Percentiles rank a stretch among this genome's conserved stretches.
These are phyloP conservation scores for Mesorhabditis belari DNA, from an alignment of 2,888 invertebrate genomes.

Conservation along the genomic window DNA sequence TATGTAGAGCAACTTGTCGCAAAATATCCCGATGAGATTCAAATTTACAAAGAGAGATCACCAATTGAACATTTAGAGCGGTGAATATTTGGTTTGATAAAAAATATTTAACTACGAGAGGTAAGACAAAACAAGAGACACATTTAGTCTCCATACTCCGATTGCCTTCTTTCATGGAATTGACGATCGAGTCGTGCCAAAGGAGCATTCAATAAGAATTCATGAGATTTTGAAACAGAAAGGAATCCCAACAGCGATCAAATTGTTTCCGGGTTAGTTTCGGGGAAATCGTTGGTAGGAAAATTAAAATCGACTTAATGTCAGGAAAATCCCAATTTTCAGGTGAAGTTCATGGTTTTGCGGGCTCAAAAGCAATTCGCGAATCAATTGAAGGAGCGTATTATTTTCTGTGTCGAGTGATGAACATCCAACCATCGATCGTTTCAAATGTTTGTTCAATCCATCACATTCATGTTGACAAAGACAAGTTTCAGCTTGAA, in stretches of 20 bases:
- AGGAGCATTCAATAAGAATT: conserved; percentile 55
- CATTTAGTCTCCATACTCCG: conserved; percentile 52
- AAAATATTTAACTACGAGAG: neutral
- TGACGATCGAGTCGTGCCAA: conserved; percentile 55
- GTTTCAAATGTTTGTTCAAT: no score
- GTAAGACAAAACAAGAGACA: no score
- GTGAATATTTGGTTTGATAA: neutral
- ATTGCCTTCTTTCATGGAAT: conserved; percentile 55
- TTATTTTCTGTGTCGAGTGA: conserved; percentile 51
- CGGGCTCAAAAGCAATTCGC: conserved; percentile 54
- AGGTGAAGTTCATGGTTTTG: conserved; percentile 58
- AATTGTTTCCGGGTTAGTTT: conserved; percentile 54
- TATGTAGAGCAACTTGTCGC: conserved; percentile 54
- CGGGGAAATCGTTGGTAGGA: neutral
- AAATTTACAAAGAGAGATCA: conserved; percentile 43
- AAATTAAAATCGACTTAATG: no score
- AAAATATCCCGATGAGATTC: conserved; percentile 28
- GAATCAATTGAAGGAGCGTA: conserved; percentile 55
- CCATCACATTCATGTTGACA: no score
- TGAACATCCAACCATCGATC: no score
- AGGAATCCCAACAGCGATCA: conserved; percentile 53
- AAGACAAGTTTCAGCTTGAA: no score
- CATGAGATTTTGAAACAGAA: conserved; percentile 53
- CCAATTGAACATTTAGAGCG: neutral
- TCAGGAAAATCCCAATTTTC: no score